phyloP scores from a whole-genome alignment of 2,797 vertebrate species.

The Poecilia velifera region DNA sequence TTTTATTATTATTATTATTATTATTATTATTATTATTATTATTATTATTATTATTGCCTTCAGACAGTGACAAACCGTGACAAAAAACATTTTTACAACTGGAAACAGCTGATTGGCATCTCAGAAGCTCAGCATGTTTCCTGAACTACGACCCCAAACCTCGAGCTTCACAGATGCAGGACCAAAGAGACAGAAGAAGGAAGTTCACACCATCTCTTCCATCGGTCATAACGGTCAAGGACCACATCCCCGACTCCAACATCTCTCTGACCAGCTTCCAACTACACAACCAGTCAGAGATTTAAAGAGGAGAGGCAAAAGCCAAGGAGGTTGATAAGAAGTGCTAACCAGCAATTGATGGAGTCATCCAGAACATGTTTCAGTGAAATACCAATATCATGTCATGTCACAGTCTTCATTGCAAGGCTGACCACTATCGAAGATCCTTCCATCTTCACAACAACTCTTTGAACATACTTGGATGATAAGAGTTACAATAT shows the following conservation, averaged over 20 bases:
- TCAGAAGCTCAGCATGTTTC: not conserved
- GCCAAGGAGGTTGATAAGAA: not conserved
- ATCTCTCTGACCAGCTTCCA: not conserved
- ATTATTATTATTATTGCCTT: no score
- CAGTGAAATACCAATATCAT: not conserved
- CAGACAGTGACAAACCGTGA: no score
- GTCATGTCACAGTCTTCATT: not conserved
- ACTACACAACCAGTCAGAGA: not conserved
- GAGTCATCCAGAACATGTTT: not conserved
- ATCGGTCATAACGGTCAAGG: not conserved
- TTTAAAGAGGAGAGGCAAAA: not conserved
- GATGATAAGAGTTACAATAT: not conserved
- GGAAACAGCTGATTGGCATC: not conserved
- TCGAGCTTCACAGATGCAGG: not conserved
- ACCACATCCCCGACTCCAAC: not conserved
- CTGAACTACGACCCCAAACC: not conserved
- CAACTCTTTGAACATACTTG: not conserved
- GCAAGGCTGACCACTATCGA: not conserved
- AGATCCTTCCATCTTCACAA: not conserved
- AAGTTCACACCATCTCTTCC: not conserved
- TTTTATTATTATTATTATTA: no score
- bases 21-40: no score
- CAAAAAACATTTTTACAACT: not conserved
- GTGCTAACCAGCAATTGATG: not conserved
- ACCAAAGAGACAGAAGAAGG: not conserved